Evolutionary conservation across 2,113 vertebrate species (phyloP).

Genomic region (Oryzias curvinotus): DNA sequence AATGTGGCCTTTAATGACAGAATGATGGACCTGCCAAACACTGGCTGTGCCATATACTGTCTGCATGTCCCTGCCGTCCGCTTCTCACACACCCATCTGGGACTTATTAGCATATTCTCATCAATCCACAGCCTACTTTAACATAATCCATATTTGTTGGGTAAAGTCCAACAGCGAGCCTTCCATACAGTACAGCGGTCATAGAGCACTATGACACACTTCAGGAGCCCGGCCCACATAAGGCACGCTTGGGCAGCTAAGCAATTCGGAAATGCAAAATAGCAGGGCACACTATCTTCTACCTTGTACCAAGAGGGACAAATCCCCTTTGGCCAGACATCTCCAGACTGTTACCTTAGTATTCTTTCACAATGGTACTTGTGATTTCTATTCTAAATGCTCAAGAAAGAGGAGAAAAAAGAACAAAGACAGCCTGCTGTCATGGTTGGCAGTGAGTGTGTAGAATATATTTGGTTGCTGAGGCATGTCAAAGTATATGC

Average conservation of each 20-base stretch:
- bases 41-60: conserved; percentile 90
- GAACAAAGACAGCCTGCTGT: conserved; percentile 69
- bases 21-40: conserved; percentile 99
- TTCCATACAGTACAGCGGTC: conserved; percentile 85
- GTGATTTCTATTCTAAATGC: conserved; percentile 78
- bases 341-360: conserved; percentile 80
- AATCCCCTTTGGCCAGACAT: conserved; percentile 93
- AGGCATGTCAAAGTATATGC: conserved; percentile 72
- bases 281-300: conserved; percentile 77
- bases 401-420: conserved; percentile 63
- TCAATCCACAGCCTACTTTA: conserved; percentile 97
- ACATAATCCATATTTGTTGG: conserved; percentile 99
- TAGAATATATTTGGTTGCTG: conserved; percentile 74
- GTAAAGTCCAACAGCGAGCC: conserved; percentile 92
- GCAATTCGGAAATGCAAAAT: conserved; percentile 97
- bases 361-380: conserved; percentile 74
- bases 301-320: conserved; percentile 89
- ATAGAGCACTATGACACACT: conserved; percentile 92
- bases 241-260: conserved; percentile 96
- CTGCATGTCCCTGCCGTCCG: conserved; percentile 86
- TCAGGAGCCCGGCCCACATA: conserved; percentile 81
- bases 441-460: conserved; percentile 71
- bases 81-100: conserved; percentile 92
- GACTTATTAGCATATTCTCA: conserved; percentile 98
- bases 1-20: conserved; percentile 99